Percentiles rank a stretch among this genome's conserved stretches.
Conservation (phyloP, 2,888 invertebrate species). For the Chloromyia formosa region DNA sequence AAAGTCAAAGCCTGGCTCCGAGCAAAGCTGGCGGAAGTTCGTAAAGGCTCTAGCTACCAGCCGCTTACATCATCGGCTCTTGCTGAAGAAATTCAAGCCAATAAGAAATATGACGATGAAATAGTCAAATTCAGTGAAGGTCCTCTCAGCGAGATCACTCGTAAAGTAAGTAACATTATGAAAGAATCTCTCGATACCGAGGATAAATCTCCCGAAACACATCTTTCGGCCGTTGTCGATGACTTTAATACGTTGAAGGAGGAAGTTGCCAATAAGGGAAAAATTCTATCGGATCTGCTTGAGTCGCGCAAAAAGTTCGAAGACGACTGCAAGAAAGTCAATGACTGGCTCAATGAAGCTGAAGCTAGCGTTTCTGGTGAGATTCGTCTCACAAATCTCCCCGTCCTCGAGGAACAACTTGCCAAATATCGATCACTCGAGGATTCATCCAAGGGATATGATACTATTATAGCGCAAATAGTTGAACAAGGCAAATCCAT, state of each 20-base stretch:
- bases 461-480: slow-evolving; percentile 77
- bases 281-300: slow-evolving; percentile 75
- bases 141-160: slow-evolving; percentile 77
- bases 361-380: slow-evolving; percentile 87
- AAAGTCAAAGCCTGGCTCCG: slow-evolving; percentile 84
- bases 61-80: slow-evolving; percentile 83
- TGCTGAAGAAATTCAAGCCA: slow-evolving; percentile 81
- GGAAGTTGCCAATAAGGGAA: slow-evolving; percentile 77
- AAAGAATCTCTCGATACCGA: slow-evolving; percentile 84
- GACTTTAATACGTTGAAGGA: slow-evolving; percentile 78
- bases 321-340: slow-evolving; percentile 79
- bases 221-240: slow-evolving; percentile 74
- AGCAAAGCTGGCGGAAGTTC: slow-evolving; percentile 77
- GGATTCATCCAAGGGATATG: slow-evolving; percentile 76
- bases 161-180: slow-evolving; percentile 78
- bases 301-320: slow-evolving; percentile 85
- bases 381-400: slow-evolving; percentile 80
- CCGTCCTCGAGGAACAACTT: slow-evolving; percentile 86
- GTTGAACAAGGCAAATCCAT: slow-evolving; percentile 83
- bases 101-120: slow-evolving; percentile 79
- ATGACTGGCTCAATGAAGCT: slow-evolving; percentile 90
- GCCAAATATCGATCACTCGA: slow-evolving; percentile 84
- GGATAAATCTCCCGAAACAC: slow-evolving; percentile 71
- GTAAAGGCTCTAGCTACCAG: slow-evolving; percentile 75
- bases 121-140: slow-evolving; percentile 81